phyloP scores from a whole-genome alignment of 2,113 vertebrate species.

The Eurystomus gularis region DNA sequence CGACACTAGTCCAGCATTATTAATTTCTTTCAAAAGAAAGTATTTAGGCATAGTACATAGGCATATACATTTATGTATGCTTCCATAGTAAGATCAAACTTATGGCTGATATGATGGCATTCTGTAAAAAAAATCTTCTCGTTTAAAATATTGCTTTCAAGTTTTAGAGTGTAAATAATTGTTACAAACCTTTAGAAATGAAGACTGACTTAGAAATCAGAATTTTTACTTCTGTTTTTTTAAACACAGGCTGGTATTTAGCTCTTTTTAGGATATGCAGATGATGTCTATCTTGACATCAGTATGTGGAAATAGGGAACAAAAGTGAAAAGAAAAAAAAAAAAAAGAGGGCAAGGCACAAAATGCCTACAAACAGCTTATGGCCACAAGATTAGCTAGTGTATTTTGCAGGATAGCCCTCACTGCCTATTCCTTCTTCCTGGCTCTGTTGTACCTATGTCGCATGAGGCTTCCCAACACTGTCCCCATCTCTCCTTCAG shows the following conservation, averaged over 20 bases:
- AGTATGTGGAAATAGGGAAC: neutral
- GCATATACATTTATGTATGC: constrained; percentile 11
- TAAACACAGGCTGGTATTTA: neutral
- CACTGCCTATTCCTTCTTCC: neutral
- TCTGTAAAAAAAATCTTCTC: constrained; percentile 27
- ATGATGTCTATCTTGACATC: neutral
- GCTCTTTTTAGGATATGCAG: neutral
- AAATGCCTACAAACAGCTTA: neutral
- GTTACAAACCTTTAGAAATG: constrained; percentile 36
- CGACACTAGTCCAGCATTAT: neutral
- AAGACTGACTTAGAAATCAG: constrained; percentile 31
- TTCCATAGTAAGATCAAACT: constrained; percentile 44
- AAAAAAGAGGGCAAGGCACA: neutral
- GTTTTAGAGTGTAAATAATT: neutral
- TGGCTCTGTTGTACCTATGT: neutral
- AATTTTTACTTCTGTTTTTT: neutral
- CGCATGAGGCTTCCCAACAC: neutral
- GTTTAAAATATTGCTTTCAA: neutral
- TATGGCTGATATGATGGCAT: constrained; percentile 26
- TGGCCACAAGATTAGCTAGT: neutral
- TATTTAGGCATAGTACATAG: constrained; percentile 15
- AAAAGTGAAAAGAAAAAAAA: neutral
- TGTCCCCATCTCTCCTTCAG: neutral
- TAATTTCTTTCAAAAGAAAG: constrained; percentile 1
- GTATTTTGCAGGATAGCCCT: neutral